Percentiles rank a stretch among this genome's conserved stretches.
These are phyloP conservation scores for Dolomedes plantarius DNA, from an alignment of 2,888 invertebrate genomes.

Conservation along the genomic window DNA sequence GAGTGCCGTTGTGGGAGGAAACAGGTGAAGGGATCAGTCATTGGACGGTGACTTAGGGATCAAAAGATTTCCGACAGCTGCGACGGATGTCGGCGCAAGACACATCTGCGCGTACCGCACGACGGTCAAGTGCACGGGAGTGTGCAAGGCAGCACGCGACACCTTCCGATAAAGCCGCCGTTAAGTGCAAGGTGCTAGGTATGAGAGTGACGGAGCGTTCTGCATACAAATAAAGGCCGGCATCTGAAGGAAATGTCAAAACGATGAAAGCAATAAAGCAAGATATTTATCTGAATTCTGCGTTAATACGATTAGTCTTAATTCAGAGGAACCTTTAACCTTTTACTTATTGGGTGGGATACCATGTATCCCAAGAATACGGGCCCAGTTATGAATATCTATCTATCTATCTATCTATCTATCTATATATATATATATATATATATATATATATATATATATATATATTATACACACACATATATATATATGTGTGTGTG, in stretches of 20 bases:
- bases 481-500: no score
- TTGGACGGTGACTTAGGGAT: conserved; percentile 57
- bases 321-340: no score
- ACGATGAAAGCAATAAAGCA: no score
- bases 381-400: no score
- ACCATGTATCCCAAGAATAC: no score
- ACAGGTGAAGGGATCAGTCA: conserved; percentile 57
- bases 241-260: not conserved
- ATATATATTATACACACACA: no score
- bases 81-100: conserved; percentile 43
- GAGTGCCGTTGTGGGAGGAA: conserved; percentile 59
- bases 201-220: conserved; percentile 8
- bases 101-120: conserved; percentile 40
- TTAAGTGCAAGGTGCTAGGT: not conserved
- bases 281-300: no score
- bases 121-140: conserved; percentile 60
- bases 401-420: no score
- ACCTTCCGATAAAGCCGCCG: not conserved
- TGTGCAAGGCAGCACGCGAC: conserved; percentile 40
- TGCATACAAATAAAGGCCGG: not conserved
- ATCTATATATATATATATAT: no score
- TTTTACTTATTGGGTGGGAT: no score
- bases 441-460: no score
- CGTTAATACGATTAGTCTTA: no score
- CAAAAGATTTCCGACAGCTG: conserved; percentile 71